These are phyloP conservation scores for Phalera bucephala DNA, from an alignment of 2,888 invertebrate genomes.

Conservation along the genomic window DNA sequence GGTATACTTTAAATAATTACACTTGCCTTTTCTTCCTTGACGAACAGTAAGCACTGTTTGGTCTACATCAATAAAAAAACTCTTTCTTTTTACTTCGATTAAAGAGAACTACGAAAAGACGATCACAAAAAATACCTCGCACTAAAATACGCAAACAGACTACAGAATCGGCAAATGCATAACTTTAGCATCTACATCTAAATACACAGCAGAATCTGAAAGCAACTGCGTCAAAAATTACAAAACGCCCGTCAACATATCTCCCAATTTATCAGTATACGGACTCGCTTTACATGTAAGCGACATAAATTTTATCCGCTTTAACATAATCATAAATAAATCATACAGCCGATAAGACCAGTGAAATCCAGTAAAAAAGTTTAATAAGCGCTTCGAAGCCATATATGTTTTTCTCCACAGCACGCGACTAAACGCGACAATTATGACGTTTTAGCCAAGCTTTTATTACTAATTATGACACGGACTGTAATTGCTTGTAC, in stretches of 20 bases:
- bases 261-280: background rate
- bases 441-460: conserved; percentile 22
- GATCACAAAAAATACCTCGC: no score
- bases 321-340: conserved; percentile 19
- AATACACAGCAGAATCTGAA: no score
- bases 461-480: conserved; percentile 38
- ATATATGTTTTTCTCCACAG: conserved; percentile 12
- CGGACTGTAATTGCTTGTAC: conserved; percentile 28
- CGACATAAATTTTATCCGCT: conserved; percentile 8
- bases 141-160: no score
- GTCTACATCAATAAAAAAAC: no score
- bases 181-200: no score
- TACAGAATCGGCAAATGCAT: no score
- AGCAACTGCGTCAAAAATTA: background rate
- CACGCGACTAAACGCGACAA: conserved; percentile 32
- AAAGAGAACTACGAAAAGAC: no score
- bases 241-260: background rate
- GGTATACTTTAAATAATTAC: no score
- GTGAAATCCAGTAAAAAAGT: conserved; percentile 20
- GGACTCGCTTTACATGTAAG: conserved; percentile 3
- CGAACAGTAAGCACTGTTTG: no score
- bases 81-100: no score
- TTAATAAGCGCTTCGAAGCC: conserved; percentile 4
- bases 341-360: conserved; percentile 6
- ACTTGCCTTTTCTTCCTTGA: no score